phyloP scores from a whole-genome alignment of 2,113 vertebrate genomes.

The Cochlearius cochlearius region DNA sequence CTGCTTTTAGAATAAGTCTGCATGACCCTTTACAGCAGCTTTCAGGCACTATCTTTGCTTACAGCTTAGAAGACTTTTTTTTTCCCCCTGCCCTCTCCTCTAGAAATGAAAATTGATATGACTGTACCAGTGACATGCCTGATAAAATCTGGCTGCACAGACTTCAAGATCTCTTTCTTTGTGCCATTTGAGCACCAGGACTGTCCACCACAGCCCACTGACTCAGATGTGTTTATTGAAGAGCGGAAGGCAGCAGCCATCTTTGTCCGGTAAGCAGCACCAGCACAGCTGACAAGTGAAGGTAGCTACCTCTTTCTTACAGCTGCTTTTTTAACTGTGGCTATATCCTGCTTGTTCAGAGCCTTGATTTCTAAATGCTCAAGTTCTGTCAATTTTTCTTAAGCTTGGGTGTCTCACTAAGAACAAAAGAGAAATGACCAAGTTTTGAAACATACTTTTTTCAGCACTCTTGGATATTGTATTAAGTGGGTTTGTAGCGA shows the following conservation, averaged over 20 bases:
- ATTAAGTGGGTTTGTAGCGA: neutral
- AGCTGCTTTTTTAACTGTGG: neutral
- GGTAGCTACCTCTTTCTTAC: neutral
- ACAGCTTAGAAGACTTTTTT: neutral
- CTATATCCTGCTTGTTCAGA: neutral
- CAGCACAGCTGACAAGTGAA: neutral
- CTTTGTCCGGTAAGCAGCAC: slow-evolving; percentile 74
- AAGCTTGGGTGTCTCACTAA: fast-evolving
- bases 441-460: fast-evolving
- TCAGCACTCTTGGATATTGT: no score
- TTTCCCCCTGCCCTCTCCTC: neutral
- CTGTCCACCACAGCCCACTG: slow-evolving; percentile 67
- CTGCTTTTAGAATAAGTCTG: neutral
- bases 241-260: slow-evolving; percentile 73
- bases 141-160: slow-evolving; percentile 71
- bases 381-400: neutral
- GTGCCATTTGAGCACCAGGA: slow-evolving; percentile 79
- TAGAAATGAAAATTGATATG: slow-evolving; percentile 83
- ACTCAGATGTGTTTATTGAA: slow-evolving; percentile 74
- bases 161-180: slow-evolving; percentile 82
- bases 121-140: slow-evolving; percentile 80
- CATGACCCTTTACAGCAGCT: neutral
- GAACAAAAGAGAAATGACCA: neutral
- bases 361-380: neutral
- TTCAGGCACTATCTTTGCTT: neutral